phyloP scores from a whole-genome alignment of 2,888 invertebrate genomes.

The Dendrolimus pini region DNA sequence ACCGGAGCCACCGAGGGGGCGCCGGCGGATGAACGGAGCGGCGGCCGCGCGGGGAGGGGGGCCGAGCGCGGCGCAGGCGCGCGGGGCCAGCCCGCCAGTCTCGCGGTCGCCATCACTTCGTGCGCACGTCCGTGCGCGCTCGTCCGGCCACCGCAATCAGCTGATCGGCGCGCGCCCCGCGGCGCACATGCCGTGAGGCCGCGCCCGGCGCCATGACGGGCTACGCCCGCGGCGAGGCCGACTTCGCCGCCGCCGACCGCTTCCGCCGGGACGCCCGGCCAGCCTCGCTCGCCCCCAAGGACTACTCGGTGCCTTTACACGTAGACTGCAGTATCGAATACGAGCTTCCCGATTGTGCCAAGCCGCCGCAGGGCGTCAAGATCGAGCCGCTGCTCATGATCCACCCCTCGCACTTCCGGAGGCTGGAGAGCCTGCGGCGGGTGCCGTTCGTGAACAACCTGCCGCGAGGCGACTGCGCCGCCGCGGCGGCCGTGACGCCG shows the following conservation, averaged over 20 bases:
- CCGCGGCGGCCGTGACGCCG: constrained; percentile 26
- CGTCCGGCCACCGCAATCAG: constrained; percentile 45
- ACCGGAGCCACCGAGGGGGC: constrained; percentile 21
- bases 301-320: constrained; percentile 90
- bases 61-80: constrained; percentile 38
- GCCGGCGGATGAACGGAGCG: constrained; percentile 15
- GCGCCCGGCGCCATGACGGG: constrained; percentile 68
- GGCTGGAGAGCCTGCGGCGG: constrained; percentile 88
- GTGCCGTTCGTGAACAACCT: constrained; percentile 91
- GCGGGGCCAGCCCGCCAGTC: constrained; percentile 47
- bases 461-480: constrained; percentile 72
- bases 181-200: constrained; percentile 71
- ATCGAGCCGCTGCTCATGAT: constrained; percentile 92
- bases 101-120: constrained; percentile 46
- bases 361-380: constrained; percentile 89
- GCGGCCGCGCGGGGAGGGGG: constrained; percentile 29
- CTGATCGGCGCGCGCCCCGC: constrained; percentile 67
- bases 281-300: constrained; percentile 80
- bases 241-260: constrained; percentile 67
- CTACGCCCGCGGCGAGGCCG: constrained; percentile 70
- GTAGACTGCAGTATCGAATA: constrained; percentile 95
- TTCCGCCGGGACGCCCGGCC: constrained; percentile 65
- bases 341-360: constrained; percentile 92
- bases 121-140: constrained; percentile 54
- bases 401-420: constrained; percentile 92